Conservation (phyloP, 1,140 invertebrate species). For the Melipona quadrifasciata region DNA sequence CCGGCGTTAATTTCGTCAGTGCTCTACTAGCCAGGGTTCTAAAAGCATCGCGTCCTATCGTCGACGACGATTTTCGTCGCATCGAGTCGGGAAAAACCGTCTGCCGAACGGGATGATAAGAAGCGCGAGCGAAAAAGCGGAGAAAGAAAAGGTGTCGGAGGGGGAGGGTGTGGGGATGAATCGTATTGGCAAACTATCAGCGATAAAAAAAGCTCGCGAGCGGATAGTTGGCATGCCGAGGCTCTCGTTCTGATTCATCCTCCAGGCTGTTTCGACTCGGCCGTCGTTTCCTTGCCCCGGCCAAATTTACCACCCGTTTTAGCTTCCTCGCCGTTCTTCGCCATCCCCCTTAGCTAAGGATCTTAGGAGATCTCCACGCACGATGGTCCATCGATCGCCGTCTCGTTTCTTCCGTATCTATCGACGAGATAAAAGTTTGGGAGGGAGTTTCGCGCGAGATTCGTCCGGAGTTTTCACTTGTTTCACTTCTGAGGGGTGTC, state of each 20-base stretch:
- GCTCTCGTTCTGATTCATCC: conserved; percentile 33
- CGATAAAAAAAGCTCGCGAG: conserved; percentile 31
- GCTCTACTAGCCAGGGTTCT: not conserved
- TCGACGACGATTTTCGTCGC: too few species aligned
- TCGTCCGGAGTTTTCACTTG: conserved; percentile 18
- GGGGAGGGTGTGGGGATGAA: not conserved
- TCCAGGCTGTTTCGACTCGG: conserved; percentile 16
- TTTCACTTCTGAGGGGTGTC: not conserved
- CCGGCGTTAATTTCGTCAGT: conserved; percentile 19
- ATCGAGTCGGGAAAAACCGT: not conserved
- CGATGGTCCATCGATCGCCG: conserved; percentile 33
- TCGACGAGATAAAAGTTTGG: conserved; percentile 20
- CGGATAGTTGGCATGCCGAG: conserved; percentile 17
- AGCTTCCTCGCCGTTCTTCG: conserved; percentile 7
- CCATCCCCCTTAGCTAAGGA: too few species aligned
- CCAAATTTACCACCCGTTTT: conserved; percentile 39
- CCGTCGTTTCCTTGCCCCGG: conserved; percentile 7
- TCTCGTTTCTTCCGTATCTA: conserved; percentile 24
- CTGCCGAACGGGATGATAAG: conserved; percentile 26
- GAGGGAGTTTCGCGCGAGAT: conserved; percentile 1
- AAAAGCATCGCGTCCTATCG: not conserved
- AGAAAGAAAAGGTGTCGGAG: too few species aligned
- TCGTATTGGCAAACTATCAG: conserved; percentile 19
- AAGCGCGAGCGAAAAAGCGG: not conserved
- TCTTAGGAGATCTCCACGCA: not conserved